phyloP scores from a whole-genome alignment of 2,113 vertebrate species.

The Perca fluviatilis region DNA sequence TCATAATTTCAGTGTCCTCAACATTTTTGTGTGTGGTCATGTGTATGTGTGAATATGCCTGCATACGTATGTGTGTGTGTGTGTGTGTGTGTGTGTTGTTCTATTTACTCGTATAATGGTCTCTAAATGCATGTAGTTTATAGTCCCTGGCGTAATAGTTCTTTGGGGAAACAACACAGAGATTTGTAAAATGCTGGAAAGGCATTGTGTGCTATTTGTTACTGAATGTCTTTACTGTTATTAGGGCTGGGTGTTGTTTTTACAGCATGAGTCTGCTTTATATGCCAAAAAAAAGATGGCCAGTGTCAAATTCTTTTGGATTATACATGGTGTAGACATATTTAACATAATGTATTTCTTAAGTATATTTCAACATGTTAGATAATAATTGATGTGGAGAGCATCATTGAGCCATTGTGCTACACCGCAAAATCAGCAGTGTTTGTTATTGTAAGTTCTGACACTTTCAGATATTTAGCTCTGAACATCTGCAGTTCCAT shows the following conservation, averaged over 20 bases:
- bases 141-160: slow-evolving; percentile 62
- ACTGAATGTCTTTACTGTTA: slow-evolving; percentile 53
- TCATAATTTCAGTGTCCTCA: not conserved
- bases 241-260: slow-evolving; percentile 47
- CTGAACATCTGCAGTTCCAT: not conserved
- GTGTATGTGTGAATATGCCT: not conserved
- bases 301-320: not conserved
- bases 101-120: slow-evolving; percentile 63
- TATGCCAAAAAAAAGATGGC: slow-evolving; percentile 5
- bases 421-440: not conserved
- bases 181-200: slow-evolving; percentile 59
- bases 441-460: not conserved
- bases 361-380: not conserved
- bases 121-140: slow-evolving; percentile 75
- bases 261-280: slow-evolving; percentile 39
- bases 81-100: slow-evolving; percentile 29
- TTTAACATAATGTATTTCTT: not conserved
- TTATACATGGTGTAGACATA: slow-evolving; percentile 2
- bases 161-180: slow-evolving; percentile 69
- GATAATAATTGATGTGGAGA: not conserved
- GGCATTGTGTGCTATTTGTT: slow-evolving; percentile 53
- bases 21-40: slow-evolving; percentile 26
- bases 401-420: not conserved
- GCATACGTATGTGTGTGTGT: not conserved
- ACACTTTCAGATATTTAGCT: not conserved